phyloP scores from a whole-genome alignment of 2,888 invertebrate species.

The Eledone cirrhosa region DNA sequence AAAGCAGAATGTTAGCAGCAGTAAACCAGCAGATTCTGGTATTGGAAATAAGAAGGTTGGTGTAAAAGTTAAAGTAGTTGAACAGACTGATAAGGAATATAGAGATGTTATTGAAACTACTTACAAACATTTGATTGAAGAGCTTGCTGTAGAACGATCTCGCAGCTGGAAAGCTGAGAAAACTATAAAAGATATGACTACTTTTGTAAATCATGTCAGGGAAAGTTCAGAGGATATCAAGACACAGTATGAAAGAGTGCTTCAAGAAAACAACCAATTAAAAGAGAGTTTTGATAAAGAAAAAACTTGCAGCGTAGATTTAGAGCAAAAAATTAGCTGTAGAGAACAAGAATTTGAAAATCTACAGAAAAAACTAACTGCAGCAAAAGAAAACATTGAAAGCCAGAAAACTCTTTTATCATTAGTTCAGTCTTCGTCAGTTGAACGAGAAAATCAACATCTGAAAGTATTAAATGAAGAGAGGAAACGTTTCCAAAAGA shows the following conservation, averaged over 20 bases:
- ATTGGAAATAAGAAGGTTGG: too few relatives aligned
- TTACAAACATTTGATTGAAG: neutral
- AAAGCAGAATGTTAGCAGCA: neutral
- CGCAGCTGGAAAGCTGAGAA: neutral
- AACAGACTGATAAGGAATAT: conserved; percentile 3
- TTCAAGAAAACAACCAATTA: neutral
- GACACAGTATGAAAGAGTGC: neutral
- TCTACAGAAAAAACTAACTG: neutral
- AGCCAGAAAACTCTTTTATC: neutral
- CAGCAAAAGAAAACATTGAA: neutral
- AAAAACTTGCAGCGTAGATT: neutral
- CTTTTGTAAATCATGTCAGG: neutral
- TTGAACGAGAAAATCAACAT: neutral
- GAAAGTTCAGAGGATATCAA: neutral
- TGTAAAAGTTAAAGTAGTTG: neutral
- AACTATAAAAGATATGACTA: neutral
- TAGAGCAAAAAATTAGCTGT: neutral
- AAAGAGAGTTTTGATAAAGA: neutral
- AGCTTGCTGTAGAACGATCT: neutral
- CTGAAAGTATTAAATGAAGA: neutral
- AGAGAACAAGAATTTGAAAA: neutral
- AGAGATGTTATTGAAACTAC: conserved; percentile 18
- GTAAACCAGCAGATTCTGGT: neutral
- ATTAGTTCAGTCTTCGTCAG: neutral
- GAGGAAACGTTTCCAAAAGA: neutral